Percentiles rank a stretch among this genome's conserved stretches.
Evolutionary conservation across 2,888 invertebrate species (phyloP).

Genomic region (Endotricha flammealis): DNA sequence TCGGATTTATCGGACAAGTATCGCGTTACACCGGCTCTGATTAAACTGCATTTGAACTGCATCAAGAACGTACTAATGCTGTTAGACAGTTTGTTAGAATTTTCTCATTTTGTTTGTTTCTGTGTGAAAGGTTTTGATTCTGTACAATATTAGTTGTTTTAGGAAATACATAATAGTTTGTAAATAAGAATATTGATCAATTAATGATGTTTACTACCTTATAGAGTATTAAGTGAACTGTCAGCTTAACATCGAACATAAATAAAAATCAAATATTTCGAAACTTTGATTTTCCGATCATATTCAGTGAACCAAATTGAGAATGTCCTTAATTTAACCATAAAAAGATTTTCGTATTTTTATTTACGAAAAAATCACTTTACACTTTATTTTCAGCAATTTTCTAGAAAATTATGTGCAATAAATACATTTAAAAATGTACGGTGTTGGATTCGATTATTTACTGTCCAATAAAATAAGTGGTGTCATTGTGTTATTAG

Average conservation of each 20-base stretch:
- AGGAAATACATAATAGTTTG: too few species aligned
- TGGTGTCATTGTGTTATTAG: slow-evolving; percentile 30
- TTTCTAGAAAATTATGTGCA: slow-evolving; percentile 19
- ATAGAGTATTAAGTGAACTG: too few species aligned
- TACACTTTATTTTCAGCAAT: too few species aligned
- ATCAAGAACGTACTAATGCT: slow-evolving; percentile 35
- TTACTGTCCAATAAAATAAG: slow-evolving; percentile 38
- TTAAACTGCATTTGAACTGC: slow-evolving; percentile 39
- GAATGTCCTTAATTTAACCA: too few species aligned
- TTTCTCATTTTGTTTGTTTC: neutral
- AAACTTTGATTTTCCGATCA: too few species aligned
- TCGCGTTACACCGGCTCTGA: slow-evolving; percentile 47
- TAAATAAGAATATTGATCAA: too few species aligned
- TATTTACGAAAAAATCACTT: neutral
- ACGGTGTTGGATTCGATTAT: slow-evolving; percentile 28
- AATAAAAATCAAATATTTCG: too few species aligned
- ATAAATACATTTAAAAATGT: slow-evolving; percentile 22
- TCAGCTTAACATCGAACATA: too few species aligned
- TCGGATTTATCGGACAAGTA: slow-evolving; percentile 47
- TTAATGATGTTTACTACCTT: too few species aligned
- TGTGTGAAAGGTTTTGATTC: neutral
- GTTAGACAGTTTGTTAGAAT: slow-evolving; percentile 29
- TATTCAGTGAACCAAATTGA: too few species aligned
- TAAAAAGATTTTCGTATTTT: neutral
- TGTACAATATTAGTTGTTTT: neutral